Evolutionary conservation across 2,888 invertebrate genomes (phyloP).

Genomic region (Watsonalla binaria): DNA sequence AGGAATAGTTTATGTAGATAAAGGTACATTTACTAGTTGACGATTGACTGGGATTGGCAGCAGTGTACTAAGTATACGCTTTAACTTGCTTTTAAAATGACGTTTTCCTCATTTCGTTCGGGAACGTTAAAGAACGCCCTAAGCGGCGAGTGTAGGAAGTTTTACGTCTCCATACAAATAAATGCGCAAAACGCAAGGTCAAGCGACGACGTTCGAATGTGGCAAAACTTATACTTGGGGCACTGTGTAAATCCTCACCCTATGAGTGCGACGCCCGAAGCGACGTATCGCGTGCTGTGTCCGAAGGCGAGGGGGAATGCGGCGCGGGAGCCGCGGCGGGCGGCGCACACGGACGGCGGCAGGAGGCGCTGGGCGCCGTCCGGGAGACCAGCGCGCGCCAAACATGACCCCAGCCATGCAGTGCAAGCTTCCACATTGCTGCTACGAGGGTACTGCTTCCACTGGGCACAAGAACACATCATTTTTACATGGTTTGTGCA

Average conservation of each 20-base stretch:
- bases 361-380: constrained; percentile 76
- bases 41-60: too few relatives aligned
- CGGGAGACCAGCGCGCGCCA: constrained; percentile 58
- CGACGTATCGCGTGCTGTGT: constrained; percentile 91
- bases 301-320: constrained; percentile 95
- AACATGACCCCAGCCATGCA: constrained; percentile 63
- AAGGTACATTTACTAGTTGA: too few relatives aligned
- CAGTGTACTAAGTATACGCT: too few relatives aligned
- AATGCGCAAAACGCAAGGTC: too few relatives aligned
- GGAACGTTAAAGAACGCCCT: too few relatives aligned
- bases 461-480: constrained; percentile 50
- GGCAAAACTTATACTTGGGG: too few relatives aligned
- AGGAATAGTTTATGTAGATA: too few relatives aligned
- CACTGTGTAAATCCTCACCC: constrained; percentile 82
- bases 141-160: too few relatives aligned
- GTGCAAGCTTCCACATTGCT: constrained; percentile 75
- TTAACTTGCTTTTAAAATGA: too few relatives aligned
- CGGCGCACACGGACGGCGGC: constrained; percentile 83
- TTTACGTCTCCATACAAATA: too few relatives aligned
- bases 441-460: constrained; percentile 80
- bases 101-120: too few relatives aligned
- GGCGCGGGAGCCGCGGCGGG: constrained; percentile 84
- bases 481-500: neutral
- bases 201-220: too few relatives aligned
- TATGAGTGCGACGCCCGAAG: constrained; percentile 88